Conservation (phyloP, 2,797 vertebrate genomes). For the Anisognathus igniventris region DNA sequence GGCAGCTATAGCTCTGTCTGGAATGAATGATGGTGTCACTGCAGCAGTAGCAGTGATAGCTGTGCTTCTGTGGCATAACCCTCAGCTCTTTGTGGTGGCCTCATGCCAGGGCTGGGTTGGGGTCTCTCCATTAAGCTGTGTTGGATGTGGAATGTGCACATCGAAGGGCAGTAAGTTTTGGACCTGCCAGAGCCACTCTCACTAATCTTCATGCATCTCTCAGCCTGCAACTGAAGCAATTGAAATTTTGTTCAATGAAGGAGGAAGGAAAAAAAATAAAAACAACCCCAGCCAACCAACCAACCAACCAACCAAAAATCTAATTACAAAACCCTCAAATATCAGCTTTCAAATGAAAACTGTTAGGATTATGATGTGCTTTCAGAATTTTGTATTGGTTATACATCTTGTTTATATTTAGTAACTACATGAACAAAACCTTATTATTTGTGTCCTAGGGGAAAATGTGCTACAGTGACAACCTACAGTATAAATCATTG, state of each 20-base stretch:
- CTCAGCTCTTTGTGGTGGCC: neutral
- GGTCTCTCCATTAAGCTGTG: neutral
- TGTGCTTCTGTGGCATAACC: neutral
- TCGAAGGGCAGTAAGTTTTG: neutral
- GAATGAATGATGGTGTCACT: fast-evolving
- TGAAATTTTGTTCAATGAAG: neutral
- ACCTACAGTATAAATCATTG: neutral
- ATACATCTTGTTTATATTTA: neutral
- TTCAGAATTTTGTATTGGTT: neutral
- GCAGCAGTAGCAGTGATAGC: neutral
- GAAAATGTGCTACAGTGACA: neutral
- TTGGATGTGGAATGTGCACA: neutral
- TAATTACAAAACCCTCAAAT: neutral
- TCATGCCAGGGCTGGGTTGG: neutral
- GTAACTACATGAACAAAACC: neutral
- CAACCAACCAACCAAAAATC: neutral
- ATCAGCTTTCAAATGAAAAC: neutral
- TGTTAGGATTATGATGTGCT: neutral
- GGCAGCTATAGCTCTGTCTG: neutral
- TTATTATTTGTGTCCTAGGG: neutral
- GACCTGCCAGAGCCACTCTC: neutral
- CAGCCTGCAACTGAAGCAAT: neutral
- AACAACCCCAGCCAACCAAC: neutral
- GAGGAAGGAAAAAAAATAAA: neutral
- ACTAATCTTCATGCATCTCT: neutral